Conservation (phyloP, 2,888 invertebrate genomes). For the Ametastegia equiseti region DNA sequence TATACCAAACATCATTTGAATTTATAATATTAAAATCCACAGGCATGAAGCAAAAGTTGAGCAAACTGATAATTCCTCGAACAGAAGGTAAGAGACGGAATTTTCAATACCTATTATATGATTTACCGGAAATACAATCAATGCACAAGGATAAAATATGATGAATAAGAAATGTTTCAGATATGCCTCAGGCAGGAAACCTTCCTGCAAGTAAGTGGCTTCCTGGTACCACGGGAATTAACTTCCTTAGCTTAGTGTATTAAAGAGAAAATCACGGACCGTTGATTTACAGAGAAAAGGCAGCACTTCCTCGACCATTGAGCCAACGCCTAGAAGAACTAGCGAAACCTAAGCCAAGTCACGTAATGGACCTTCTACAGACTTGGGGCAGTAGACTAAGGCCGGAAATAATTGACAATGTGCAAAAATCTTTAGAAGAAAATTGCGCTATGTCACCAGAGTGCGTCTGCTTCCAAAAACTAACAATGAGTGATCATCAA, state of each 20-base stretch:
- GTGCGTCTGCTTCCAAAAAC: background rate
- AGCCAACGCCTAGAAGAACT: slow-evolving; percentile 31
- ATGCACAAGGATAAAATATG: background rate
- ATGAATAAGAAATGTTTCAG: slow-evolving; percentile 6
- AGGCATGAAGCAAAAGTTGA: slow-evolving; percentile 28
- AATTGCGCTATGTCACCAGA: slow-evolving; percentile 34
- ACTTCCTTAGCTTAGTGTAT: slow-evolving; percentile 41
- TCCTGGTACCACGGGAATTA: background rate
- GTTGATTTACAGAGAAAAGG: slow-evolving; percentile 21
- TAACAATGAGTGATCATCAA: background rate
- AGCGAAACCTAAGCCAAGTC: slow-evolving; percentile 26
- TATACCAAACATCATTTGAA: slow-evolving; percentile 12
- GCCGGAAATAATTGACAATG: slow-evolving; percentile 29
- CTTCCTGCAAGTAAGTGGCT: slow-evolving; percentile 8
- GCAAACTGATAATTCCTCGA: background rate
- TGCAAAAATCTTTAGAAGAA: slow-evolving; percentile 18
- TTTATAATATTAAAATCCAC: slow-evolving; percentile 13
- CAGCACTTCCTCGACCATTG: slow-evolving; percentile 1
- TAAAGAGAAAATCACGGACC: slow-evolving; percentile 45
- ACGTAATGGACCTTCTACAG: slow-evolving; percentile 2
- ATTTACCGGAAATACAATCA: background rate
- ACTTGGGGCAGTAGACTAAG: slow-evolving; percentile 26
- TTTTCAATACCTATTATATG: background rate
- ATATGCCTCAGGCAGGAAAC: slow-evolving; percentile 4
- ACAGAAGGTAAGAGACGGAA: background rate